phyloP scores from a whole-genome alignment of 2,888 invertebrate genomes.

The Anoplius nigerrimus region DNA sequence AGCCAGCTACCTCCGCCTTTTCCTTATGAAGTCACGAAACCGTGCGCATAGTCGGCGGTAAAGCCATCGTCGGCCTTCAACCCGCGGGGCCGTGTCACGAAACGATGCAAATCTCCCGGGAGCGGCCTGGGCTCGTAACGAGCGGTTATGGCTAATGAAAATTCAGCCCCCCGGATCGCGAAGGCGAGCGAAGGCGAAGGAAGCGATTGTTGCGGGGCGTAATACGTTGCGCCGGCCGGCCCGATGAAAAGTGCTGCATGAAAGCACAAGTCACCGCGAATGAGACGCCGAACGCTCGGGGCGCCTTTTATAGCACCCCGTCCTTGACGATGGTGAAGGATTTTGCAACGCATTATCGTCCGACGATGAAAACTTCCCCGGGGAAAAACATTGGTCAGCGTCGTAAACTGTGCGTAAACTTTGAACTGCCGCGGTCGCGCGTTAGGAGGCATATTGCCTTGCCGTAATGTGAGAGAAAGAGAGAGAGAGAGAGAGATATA shows the following conservation, averaged over 20 bases:
- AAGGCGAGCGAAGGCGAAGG: background rate
- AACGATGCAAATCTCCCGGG: slow-evolving; percentile 34
- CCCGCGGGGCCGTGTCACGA: slow-evolving; percentile 20
- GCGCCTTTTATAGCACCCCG: too few species aligned
- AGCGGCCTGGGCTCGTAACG: slow-evolving; percentile 12
- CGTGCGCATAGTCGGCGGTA: slow-evolving; percentile 24
- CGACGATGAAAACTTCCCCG: too few species aligned
- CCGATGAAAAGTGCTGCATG: background rate
- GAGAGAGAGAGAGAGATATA: too few species aligned
- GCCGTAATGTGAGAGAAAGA: too few species aligned
- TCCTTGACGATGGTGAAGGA: too few species aligned
- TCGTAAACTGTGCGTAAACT: too few species aligned
- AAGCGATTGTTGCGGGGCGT: too few species aligned
- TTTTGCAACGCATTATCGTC: too few species aligned
- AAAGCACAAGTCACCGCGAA: background rate
- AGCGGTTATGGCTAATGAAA: too few species aligned
- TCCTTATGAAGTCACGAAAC: slow-evolving; percentile 61
- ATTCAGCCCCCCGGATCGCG: background rate
- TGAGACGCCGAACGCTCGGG: background rate
- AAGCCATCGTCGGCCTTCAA: slow-evolving; percentile 49
- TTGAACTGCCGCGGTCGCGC: too few species aligned
- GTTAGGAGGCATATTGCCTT: too few species aligned
- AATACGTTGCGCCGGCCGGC: background rate
- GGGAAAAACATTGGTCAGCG: too few species aligned
- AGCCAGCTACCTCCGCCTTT: slow-evolving; percentile 63